Evolutionary conservation across 2,888 invertebrate genomes (phyloP), one percentile per base, ranked within the genome.

Genomic region (Drosophila cyrtoloma): DNA sequence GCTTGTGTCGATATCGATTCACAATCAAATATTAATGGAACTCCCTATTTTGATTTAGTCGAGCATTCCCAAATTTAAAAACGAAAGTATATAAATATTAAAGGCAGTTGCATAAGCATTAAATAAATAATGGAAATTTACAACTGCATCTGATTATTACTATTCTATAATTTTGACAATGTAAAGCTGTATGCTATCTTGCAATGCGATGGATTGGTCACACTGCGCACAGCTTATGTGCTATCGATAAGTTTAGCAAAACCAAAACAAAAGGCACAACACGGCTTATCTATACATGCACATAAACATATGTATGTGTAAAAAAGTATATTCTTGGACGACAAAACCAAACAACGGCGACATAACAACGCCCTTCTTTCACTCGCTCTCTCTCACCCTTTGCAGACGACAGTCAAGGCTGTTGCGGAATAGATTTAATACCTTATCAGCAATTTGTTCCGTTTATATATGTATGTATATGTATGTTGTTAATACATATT

Each of bases 351-450:
- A 51, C 51, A 47, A 56, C 62, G 33, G n/a, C 63, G 26, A 47
- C 67, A 73, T 52, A 62, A 72, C 66, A 59, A 78, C 76, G 74
- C 76, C 79, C 74, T 65, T 59, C 42, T 26, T 26, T 6, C 39
- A 26, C 52, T 32, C 32, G 37, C 14, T 50, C 33, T n/a, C 47
- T 28, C n/a, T 16, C 33, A 16, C 52, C 37, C 63, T 47, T 50
- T 28, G 22, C 42, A 39, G 19, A 28, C n/a, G 26, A 32, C n/a
- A 32, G 22, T 39, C 65, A 58, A 63, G 55, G 59, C 50, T 52
- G 19, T 64, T 55, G n/a, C 22, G 10, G 39, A 47, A 52, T 26
- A 69, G 47, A 55, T 22, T 56, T 55, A 61, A 61, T 60, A n/a
- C 32, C 56, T 56, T 51, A 44, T 56, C 50, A 68, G 71, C 50